A percentile compares a stretch with the other conserved stretches of the same genome.
phyloP scores from a whole-genome alignment of 2,797 vertebrate genomes.

The Diplodus puntazzo region DNA sequence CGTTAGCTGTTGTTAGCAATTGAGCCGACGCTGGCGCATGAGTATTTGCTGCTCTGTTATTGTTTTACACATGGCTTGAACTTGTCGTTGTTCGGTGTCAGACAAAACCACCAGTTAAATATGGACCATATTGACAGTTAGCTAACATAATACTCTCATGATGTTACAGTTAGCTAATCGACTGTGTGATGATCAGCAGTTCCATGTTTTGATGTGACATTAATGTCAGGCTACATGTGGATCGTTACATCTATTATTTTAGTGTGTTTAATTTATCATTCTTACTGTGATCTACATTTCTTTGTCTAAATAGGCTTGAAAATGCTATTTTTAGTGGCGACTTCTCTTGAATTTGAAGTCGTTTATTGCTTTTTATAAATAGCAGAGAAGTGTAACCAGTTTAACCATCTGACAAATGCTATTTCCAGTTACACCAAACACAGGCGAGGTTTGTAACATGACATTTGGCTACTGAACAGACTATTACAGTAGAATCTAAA shows the following conservation, averaged over 20 bases:
- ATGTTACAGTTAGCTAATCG: neutral
- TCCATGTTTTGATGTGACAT: neutral
- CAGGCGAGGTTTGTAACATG: constrained; percentile 19
- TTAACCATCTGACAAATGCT: neutral
- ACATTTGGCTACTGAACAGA: neutral
- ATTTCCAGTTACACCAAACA: neutral
- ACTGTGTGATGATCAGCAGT: neutral
- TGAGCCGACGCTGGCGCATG: neutral
- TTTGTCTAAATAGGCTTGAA: neutral
- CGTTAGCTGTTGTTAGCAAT: neutral
- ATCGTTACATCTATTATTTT: neutral
- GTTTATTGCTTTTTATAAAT: constrained; percentile 21
- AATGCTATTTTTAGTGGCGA: no score
- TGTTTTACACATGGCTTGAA: neutral
- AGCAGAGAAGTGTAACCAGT: constrained; percentile 4
- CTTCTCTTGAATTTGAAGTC: neutral
- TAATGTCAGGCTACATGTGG: neutral
- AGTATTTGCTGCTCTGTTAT: neutral
- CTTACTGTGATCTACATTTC: neutral
- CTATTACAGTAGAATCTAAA: neutral
- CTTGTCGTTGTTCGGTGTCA: neutral
- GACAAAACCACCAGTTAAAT: neutral
- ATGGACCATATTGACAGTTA: no score
- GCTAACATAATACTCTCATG: neutral
- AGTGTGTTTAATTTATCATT: neutral